Evolutionary conservation across 1,140 invertebrate species (phyloP).

Genomic region (Stegodyphus dumicola): DNA sequence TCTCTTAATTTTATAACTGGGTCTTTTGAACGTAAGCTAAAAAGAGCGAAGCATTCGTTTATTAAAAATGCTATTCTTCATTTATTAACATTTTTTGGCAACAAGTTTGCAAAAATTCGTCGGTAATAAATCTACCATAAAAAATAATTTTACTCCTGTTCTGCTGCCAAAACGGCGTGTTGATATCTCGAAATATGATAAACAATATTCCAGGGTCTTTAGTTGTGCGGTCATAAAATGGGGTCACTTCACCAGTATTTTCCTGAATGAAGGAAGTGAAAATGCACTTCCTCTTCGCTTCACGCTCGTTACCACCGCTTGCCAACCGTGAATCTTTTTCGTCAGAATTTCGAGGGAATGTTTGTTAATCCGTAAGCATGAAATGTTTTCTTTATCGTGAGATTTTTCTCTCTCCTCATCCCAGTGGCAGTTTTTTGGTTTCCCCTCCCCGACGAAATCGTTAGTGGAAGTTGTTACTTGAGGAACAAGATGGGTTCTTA

Average conservation of each 20-base stretch:
- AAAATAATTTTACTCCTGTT: too few relatives aligned
- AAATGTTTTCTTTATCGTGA: slow-evolving; percentile 33
- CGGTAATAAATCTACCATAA: too few relatives aligned
- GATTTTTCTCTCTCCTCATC: neutral
- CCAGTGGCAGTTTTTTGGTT: neutral
- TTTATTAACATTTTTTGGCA: too few relatives aligned
- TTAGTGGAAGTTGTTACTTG: too few relatives aligned
- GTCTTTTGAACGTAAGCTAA: too few relatives aligned
- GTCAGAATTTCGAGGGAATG: slow-evolving; percentile 4
- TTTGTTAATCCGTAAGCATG: slow-evolving; percentile 46
- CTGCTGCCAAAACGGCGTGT: neutral
- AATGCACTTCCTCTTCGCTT: slow-evolving; percentile 44
- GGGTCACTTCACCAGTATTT: slow-evolving; percentile 25
- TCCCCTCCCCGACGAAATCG: too few relatives aligned
- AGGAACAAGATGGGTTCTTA: too few relatives aligned
- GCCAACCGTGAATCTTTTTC: slow-evolving; percentile 47
- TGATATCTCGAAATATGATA: neutral
- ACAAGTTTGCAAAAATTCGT: too few relatives aligned
- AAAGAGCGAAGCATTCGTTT: too few relatives aligned
- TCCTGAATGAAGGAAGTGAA: slow-evolving; percentile 51
- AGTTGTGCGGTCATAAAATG: slow-evolving; percentile 13
- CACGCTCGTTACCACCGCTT: slow-evolving; percentile 42
- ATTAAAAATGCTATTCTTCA: too few relatives aligned
- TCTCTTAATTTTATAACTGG: too few relatives aligned
- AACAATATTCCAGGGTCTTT: neutral